Percentiles rank a stretch among this genome's conserved stretches.
phyloP scores from a whole-genome alignment of 2,113 vertebrate genomes.

The Hystrix cristata region DNA sequence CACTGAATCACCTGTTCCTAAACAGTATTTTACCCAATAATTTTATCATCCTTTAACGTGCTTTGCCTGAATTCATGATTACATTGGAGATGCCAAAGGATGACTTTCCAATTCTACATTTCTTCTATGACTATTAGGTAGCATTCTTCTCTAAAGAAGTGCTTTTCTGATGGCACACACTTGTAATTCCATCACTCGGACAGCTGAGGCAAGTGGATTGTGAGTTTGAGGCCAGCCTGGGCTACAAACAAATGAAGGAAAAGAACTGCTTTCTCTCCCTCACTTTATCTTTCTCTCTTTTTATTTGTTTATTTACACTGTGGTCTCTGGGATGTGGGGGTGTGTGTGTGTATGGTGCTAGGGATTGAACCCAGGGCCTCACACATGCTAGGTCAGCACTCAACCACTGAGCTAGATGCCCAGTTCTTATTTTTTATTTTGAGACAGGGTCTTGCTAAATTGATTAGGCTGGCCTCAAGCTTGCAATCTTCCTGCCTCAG shows the following conservation, averaged over 20 bases:
- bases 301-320: neutral
- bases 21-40: neutral
- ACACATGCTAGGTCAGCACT: neutral
- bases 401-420: neutral
- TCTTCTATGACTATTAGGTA: neutral
- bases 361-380: neutral
- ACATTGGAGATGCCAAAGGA: neutral
- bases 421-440: neutral
- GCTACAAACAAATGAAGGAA: neutral
- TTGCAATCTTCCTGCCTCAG: neutral
- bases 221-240: neutral
- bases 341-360: neutral
- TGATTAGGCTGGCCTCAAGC: neutral
- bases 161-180: neutral
- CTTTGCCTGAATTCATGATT: neutral
- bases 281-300: neutral
- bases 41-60: constrained; percentile 42
- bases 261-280: neutral
- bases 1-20: neutral
- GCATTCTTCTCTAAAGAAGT: constrained; percentile 28
- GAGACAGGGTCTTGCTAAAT: neutral
- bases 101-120: constrained; percentile 16
- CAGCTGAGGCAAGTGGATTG: neutral
- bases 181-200: neutral
- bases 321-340: neutral